Percentiles rank a stretch among this genome's conserved stretches.
phyloP scores from a whole-genome alignment of 2,888 invertebrate genomes.

The Acanthococcus lagerstroemiae region DNA sequence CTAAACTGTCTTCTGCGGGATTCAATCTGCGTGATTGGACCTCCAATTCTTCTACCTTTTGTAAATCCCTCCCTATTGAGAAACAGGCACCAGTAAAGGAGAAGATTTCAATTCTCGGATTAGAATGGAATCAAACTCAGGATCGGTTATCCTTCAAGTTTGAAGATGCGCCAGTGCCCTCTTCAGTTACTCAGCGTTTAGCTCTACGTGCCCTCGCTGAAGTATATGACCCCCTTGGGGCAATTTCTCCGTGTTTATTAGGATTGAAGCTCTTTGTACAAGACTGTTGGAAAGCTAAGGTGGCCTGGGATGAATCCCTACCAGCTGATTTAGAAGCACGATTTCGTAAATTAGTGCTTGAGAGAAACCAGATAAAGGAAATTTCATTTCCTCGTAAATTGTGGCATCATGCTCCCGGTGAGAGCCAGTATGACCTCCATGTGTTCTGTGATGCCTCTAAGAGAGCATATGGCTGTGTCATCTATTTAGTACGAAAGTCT shows the following conservation, averaged over 20 bases:
- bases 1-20: neutral
- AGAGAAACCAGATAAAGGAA: neutral
- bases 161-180: too few species aligned
- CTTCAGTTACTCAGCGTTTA: neutral
- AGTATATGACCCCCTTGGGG: neutral
- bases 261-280: neutral
- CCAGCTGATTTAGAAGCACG: neutral
- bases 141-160: neutral
- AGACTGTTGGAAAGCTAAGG: conserved; percentile 4
- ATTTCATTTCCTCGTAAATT: neutral
- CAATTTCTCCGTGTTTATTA: neutral
- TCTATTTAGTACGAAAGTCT: neutral
- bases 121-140: neutral
- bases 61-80: neutral
- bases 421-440: neutral
- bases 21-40: neutral
- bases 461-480: neutral
- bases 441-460: conserved; percentile 3
- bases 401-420: neutral
- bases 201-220: neutral
- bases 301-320: neutral
- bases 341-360: neutral
- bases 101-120: neutral
- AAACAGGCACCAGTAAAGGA: neutral
- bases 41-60: too few species aligned